A percentile compares a stretch with the other conserved stretches of the same genome.
Evolutionary conservation across 2,113 vertebrate genomes (phyloP).

Genomic region (Paracanthobrama guichenoti): DNA sequence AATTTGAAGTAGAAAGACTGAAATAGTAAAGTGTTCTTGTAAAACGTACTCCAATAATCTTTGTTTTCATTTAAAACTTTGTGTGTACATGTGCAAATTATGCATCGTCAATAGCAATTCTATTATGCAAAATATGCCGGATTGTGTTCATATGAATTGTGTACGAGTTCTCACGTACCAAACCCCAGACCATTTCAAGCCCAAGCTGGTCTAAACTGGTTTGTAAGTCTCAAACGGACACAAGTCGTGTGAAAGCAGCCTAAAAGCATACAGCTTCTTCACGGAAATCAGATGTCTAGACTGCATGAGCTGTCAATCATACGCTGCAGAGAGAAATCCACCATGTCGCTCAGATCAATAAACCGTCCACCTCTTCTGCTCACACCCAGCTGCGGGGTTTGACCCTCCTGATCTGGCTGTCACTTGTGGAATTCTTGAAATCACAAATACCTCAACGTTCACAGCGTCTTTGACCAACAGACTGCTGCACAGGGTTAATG

Average conservation of each 20-base stretch:
- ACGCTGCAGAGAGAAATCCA: neutral
- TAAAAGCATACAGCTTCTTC: neutral
- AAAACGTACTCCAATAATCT: too few relatives aligned
- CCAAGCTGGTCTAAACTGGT: neutral
- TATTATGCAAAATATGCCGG: neutral
- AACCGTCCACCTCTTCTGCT: neutral
- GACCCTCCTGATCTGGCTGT: neutral
- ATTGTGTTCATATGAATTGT: neutral
- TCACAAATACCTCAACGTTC: neutral
- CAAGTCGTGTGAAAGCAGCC: neutral
- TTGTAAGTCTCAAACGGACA: neutral
- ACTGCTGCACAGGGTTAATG: neutral
- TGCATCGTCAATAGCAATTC: too few relatives aligned
- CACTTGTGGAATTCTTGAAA: neutral
- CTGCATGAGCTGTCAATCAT: constrained; percentile 11
- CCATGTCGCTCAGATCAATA: neutral
- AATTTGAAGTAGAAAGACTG: too few relatives aligned
- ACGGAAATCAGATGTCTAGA: neutral
- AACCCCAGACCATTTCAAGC: neutral
- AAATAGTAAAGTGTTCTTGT: too few relatives aligned
- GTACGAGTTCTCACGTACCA: neutral
- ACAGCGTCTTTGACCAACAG: neutral
- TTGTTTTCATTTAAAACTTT: too few relatives aligned
- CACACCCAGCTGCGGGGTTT: neutral
- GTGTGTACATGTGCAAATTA: too few relatives aligned